Evolutionary conservation across 2,113 vertebrate species (phyloP).

Genomic region (Cygnus buccinator): DNA sequence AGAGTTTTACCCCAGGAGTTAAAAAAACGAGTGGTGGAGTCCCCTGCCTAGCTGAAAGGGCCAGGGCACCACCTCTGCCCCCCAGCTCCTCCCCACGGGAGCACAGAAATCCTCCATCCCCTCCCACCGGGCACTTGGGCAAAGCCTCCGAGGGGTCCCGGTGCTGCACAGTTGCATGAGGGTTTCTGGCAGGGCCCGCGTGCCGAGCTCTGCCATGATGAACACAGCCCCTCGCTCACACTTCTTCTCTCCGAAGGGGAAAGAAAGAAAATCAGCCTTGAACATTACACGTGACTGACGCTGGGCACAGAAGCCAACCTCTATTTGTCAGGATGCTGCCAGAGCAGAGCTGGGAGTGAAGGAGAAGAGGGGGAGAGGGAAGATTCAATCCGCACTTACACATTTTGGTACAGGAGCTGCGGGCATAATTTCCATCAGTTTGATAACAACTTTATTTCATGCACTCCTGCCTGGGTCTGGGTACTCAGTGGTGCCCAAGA

Average conservation of each 20-base stretch:
- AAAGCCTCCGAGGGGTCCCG: neutral
- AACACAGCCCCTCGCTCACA: neutral
- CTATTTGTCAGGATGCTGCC: neutral
- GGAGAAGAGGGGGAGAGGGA: neutral
- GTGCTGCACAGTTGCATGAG: accelerated
- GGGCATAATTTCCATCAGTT: neutral
- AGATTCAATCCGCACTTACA: neutral
- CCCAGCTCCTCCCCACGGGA: accelerated
- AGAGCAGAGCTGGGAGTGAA: neutral
- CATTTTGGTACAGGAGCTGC: neutral
- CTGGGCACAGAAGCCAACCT: neutral
- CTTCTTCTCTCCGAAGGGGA: neutral
- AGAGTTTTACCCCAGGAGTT: neutral
- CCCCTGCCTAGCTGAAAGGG: neutral
- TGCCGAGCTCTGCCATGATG: accelerated
- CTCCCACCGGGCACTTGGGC: accelerated
- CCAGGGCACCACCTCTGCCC: neutral
- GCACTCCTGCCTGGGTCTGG: neutral
- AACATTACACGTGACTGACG: neutral
- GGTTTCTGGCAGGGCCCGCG: accelerated
- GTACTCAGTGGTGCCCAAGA: neutral
- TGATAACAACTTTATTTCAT: neutral
- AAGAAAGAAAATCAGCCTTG: neutral
- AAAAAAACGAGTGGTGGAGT: neutral
- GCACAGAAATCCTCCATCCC: neutral